Percentiles rank a stretch among this genome's conserved stretches.
Conservation (phyloP, 2,113 vertebrate species). For the Steatornis caripensis region DNA sequence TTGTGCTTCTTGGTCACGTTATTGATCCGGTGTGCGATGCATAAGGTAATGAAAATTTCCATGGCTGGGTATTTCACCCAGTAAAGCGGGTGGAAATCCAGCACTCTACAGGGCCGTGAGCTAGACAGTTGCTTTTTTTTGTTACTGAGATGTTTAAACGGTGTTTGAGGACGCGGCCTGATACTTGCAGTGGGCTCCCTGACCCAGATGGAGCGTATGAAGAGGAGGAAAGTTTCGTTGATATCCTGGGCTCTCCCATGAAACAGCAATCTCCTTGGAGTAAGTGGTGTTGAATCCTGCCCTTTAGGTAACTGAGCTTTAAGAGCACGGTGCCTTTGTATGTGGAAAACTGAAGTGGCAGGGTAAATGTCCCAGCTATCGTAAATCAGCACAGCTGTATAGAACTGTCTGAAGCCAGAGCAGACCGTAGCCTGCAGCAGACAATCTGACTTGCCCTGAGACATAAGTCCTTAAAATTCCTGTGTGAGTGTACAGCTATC, state of each 20-base stretch:
- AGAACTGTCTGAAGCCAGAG: neutral
- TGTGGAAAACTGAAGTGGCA: neutral
- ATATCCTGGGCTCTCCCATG: neutral
- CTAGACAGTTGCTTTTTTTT: neutral
- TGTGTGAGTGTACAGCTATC: too few relatives aligned
- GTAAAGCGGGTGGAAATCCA: neutral
- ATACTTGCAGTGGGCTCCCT: neutral
- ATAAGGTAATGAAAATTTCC: neutral
- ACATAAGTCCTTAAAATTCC: neutral
- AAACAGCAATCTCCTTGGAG: neutral
- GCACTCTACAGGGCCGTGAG: neutral
- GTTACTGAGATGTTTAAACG: neutral
- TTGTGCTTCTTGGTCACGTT: neutral
- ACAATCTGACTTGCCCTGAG: neutral
- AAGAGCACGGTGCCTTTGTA: neutral
- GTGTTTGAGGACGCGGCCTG: neutral
- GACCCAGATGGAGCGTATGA: fast-evolving
- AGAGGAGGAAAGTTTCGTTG: neutral
- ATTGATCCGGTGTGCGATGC: neutral
- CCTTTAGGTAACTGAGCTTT: neutral
- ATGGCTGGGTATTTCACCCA: neutral
- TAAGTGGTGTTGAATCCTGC: neutral
- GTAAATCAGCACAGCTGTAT: neutral
- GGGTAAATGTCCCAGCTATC: neutral
- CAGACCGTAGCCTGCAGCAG: neutral